Base-by-base conservation (phyloP, 2,888 invertebrate species). In the Caradrina kadenii region DNA sequence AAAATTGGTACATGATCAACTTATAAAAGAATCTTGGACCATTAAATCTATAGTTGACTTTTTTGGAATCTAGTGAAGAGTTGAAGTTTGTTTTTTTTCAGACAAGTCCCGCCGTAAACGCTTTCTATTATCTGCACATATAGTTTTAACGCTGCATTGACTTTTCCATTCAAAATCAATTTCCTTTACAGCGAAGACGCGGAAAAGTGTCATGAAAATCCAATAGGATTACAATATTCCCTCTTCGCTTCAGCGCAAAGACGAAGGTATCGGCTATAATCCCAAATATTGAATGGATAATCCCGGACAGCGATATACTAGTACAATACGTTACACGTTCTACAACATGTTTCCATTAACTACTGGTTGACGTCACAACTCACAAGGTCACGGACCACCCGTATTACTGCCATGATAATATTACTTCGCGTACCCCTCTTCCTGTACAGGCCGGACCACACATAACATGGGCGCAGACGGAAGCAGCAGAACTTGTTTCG, bases 191-290 rank as follows among this genome's bases (percentile, higher is more conserved):
- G 39, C 39, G 19, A 48, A 77, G 48, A 70, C 42, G 56, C 48
- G 50, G 50, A 53, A 76, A 56, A 61, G 48, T 61, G 61, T 52
- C 76, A 77, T 56, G 48, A 58, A 61, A 77, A 73, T 77, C 60
- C 48, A 76, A 77, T 61, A 77, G 73, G 52, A 73, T 73, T 73
- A 77, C 77, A 77, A 69, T 73, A 70, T 77, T 71, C 62, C 53
- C 42, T 59, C 15, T 54, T 11, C 1, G 45, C 35, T 59, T 35
- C 58, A 45, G 26, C 58, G 21, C 17, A 56, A 52, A 69, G 19
- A 45, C 15, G 2, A 35, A 52, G 31, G 45, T 60, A 68, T 54
- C 49, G 50, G 35, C 58, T 77, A 58, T 76, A 73, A 76, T 76
- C 60, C 55, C 35, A 60, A 76, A 76, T 48, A 48, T 76, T 60